Conservation (phyloP, 2,797 vertebrate species). For the Harpagifer antarcticus region DNA sequence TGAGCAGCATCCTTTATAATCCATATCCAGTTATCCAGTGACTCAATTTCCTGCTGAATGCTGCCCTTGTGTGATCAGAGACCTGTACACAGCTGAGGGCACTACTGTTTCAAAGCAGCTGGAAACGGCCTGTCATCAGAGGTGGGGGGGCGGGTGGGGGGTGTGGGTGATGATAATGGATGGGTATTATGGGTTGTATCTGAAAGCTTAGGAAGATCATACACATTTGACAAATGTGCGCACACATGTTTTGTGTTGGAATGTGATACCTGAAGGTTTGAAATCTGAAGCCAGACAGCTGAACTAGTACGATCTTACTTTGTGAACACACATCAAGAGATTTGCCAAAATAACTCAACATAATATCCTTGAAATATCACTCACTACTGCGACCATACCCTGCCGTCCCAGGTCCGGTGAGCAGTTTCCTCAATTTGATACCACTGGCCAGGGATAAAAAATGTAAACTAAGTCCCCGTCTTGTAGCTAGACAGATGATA, state of each 20-base stretch:
- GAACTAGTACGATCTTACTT: constrained; percentile 1
- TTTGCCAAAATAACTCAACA: neutral
- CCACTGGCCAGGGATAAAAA: constrained; percentile 43
- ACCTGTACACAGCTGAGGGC: constrained; percentile 66
- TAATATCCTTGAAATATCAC: constrained; percentile 30
- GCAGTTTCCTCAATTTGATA: constrained; percentile 20
- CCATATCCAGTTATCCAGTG: constrained; percentile 59
- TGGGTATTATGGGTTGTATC: constrained; percentile 61
- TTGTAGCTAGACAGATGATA: constrained; percentile 70
- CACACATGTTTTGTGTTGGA: constrained; percentile 27
- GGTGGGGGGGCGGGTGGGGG: constrained; percentile 6
- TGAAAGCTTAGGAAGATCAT: constrained; percentile 48
- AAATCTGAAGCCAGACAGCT: constrained; percentile 21
- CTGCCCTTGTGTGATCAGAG: constrained; percentile 75
- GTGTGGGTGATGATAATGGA: constrained; percentile 59
- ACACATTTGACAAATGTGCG: constrained; percentile 34
- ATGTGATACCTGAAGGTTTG: constrained; percentile 28
- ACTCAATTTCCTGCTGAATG: constrained; percentile 70
- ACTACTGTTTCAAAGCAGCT: constrained; percentile 80
- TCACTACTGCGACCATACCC: neutral
- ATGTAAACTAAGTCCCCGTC: constrained; percentile 40
- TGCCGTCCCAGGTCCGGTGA: constrained; percentile 4
- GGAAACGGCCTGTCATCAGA: constrained; percentile 77
- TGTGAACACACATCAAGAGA: constrained; percentile 16
- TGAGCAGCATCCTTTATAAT: constrained; percentile 65